phyloP scores from a whole-genome alignment of 2,888 invertebrate species.

The Cephus runcator region DNA sequence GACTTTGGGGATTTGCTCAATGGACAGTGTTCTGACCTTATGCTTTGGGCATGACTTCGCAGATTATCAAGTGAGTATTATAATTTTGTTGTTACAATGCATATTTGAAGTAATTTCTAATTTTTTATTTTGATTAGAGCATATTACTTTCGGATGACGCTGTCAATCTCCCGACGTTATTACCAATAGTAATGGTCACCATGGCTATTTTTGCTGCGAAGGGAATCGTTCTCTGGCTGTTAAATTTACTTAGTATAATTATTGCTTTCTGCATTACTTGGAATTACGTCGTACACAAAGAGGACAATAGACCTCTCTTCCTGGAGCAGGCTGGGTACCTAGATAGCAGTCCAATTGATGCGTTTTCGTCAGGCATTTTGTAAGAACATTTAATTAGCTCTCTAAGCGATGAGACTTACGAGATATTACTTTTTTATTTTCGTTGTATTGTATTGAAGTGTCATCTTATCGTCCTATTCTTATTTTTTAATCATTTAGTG shows the following conservation, averaged over 20 bases:
- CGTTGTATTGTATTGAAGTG: neutral
- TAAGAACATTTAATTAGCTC: neutral
- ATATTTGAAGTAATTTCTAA: neutral
- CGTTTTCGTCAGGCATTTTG: slow-evolving; percentile 1
- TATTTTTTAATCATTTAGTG: neutral
- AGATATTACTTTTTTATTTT: neutral
- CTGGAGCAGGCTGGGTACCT: slow-evolving; percentile 16
- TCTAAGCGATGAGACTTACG: no score
- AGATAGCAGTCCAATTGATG: slow-evolving; percentile 14
- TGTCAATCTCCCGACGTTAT: neutral
- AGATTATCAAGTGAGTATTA: slow-evolving; percentile 12
- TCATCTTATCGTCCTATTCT: neutral
- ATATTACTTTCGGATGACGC: neutral
- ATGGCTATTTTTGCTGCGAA: slow-evolving; percentile 9
- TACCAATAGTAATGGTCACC: slow-evolving; percentile 5
- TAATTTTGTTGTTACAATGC: neutral
- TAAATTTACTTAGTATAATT: slow-evolving; percentile 10
- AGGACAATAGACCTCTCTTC: slow-evolving; percentile 12
- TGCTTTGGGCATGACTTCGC: slow-evolving; percentile 8
- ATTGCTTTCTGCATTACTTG: slow-evolving; percentile 1
- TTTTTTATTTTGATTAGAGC: neutral
- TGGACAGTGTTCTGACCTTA: slow-evolving; percentile 13
- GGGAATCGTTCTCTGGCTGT: slow-evolving; percentile 11
- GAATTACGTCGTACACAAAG: slow-evolving; percentile 13
- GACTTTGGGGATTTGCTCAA: slow-evolving; percentile 10